Percentiles rank a stretch among this genome's conserved stretches.
Evolutionary conservation across 1,140 invertebrate species (phyloP).

Genomic region (Cotesia glomerata): DNA sequence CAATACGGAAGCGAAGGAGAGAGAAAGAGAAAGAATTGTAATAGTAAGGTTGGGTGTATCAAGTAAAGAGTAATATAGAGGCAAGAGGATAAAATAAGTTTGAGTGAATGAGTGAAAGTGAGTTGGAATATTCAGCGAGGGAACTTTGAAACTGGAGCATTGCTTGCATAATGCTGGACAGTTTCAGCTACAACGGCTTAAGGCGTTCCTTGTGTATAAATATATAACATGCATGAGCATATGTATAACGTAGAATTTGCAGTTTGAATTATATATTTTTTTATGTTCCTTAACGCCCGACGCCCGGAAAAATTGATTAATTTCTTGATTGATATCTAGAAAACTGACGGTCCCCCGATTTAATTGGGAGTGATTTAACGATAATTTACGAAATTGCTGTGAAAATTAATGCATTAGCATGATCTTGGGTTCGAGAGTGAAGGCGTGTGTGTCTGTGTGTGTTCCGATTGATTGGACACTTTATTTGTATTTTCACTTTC

Average conservation of each 20-base stretch:
- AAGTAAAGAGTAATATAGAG: no score
- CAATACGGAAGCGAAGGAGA: constrained; percentile 7
- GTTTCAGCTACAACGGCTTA: constrained; percentile 44
- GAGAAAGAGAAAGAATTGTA: constrained; percentile 19
- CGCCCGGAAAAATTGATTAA: not conserved
- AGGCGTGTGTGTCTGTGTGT: no score
- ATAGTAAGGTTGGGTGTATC: not conserved
- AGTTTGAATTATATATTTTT: not conserved
- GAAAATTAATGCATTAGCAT: no score
- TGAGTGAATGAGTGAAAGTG: constrained; percentile 57
- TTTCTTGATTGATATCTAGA: no score
- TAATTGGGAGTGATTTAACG: no score
- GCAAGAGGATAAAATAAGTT: constrained; percentile 41
- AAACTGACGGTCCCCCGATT: no score
- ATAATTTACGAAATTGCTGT: no score
- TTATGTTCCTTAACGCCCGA: not conserved
- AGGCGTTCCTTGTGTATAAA: constrained; percentile 38
- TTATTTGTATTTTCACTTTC: no score
- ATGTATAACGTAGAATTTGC: not conserved
- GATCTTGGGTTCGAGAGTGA: no score
- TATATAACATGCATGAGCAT: not conserved
- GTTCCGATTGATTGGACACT: no score
- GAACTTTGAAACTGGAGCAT: constrained; percentile 52
- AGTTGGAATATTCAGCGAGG: constrained; percentile 50
- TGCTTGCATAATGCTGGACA: constrained; percentile 54